Conservation (phyloP, 2,797 vertebrate species). For the Platalea minor region DNA sequence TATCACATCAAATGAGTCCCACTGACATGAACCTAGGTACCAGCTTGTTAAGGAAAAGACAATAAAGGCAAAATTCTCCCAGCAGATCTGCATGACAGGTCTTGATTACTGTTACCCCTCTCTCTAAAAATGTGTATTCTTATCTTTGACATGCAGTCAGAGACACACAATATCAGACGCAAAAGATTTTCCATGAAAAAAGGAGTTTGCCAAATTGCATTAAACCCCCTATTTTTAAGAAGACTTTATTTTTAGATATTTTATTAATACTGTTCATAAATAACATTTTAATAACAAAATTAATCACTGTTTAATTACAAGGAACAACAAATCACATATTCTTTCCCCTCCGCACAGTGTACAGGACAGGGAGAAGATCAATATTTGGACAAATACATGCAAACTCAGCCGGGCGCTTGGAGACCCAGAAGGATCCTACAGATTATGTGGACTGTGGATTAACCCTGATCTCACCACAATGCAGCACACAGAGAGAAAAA, state of each 20-base stretch:
- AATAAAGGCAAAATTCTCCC: background rate
- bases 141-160: background rate
- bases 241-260: background rate
- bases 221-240: background rate
- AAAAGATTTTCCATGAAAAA: background rate
- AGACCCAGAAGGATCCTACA: background rate
- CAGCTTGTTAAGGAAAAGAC: conserved; percentile 27
- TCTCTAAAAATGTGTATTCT: background rate
- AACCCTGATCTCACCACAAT: background rate
- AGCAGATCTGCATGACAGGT: conserved; percentile 14
- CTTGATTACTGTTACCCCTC: background rate
- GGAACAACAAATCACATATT: background rate
- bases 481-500: background rate
- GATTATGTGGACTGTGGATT: background rate
- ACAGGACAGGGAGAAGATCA: background rate
- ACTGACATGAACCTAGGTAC: background rate
- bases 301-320: background rate
- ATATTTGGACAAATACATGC: background rate
- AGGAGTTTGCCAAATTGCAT: background rate
- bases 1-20: conserved; percentile 19
- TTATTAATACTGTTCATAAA: background rate
- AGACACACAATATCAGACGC: background rate
- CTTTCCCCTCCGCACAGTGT: background rate
- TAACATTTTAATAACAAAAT: background rate
- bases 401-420: background rate